These are phyloP conservation scores for Euschistus heros DNA, from an alignment of 1,140 invertebrate genomes.

Conservation along the genomic window DNA sequence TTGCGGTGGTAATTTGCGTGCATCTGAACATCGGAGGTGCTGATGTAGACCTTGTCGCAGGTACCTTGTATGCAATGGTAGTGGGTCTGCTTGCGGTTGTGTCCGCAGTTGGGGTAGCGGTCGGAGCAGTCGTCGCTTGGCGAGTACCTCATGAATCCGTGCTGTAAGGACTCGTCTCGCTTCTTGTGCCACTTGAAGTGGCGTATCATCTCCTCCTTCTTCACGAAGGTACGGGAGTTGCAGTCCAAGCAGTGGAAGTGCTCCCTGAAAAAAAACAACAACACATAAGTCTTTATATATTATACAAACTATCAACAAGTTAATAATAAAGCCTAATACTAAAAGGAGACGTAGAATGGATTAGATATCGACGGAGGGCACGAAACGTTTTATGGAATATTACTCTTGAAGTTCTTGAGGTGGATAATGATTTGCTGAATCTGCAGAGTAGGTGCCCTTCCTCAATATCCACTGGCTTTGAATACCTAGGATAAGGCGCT, in stretches of 20 bases:
- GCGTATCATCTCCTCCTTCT: constrained; percentile 97
- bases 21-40: constrained; percentile 98
- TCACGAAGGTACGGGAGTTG: constrained; percentile 75
- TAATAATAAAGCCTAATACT: too few relatives aligned
- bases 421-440: too few relatives aligned
- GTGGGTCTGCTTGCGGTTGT: constrained; percentile 95
- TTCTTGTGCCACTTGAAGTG: constrained; percentile 99
- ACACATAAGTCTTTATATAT: too few relatives aligned
- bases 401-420: too few relatives aligned
- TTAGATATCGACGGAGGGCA: too few relatives aligned
- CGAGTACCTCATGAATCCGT: constrained; percentile 92
- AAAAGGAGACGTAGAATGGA: too few relatives aligned
- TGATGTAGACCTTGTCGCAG: constrained; percentile 71
- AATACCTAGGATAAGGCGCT: too few relatives aligned
- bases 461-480: too few relatives aligned
- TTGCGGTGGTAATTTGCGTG: constrained; percentile 97
- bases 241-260: constrained; percentile 96
- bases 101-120: constrained; percentile 67
- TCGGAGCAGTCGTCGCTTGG: constrained; percentile 84
- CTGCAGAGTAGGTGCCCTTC: too few relatives aligned
- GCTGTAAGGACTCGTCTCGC: constrained; percentile 87
- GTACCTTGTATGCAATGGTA: constrained; percentile 87
- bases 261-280: constrained; percentile 51
- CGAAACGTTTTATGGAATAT: too few relatives aligned
- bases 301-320: too few relatives aligned